Conservation (phyloP, 2,888 invertebrate genomes). For the Apamea epomidion region DNA sequence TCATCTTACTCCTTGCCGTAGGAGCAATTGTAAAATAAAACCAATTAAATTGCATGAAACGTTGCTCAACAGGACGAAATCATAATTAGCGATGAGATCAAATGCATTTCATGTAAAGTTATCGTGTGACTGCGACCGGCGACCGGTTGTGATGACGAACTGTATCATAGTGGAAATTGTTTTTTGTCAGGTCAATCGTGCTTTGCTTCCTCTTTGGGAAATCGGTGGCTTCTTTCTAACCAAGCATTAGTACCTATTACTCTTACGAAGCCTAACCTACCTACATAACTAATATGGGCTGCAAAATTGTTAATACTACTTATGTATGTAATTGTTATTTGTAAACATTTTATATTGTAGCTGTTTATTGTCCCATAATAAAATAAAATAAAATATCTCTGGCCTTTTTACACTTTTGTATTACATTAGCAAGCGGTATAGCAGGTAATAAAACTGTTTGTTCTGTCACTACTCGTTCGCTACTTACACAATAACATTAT, state of each 20-base stretch:
- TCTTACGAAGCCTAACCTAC: neutral
- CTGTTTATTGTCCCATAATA: too few relatives aligned
- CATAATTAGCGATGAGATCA: slow-evolving; percentile 73
- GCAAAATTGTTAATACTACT: too few relatives aligned
- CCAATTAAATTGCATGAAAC: slow-evolving; percentile 55
- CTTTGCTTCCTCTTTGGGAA: neutral
- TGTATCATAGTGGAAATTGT: neutral
- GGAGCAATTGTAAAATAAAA: slow-evolving; percentile 41
- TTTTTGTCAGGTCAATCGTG: neutral
- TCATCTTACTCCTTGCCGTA: slow-evolving; percentile 34
- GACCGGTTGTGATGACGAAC: slow-evolving; percentile 28
- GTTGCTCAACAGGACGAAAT: slow-evolving; percentile 67
- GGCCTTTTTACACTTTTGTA: neutral
- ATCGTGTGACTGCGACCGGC: neutral
- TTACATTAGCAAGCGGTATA: neutral
- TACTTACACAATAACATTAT: neutral
- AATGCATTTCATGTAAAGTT: slow-evolving; percentile 60
- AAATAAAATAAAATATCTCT: too few relatives aligned
- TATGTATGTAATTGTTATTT: too few relatives aligned
- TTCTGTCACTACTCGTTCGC: neutral
- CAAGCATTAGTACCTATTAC: neutral
- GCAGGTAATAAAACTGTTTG: neutral
- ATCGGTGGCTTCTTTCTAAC: neutral
- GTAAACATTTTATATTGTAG: too few relatives aligned
- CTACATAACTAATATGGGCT: neutral